Evolutionary conservation across 1,140 invertebrate genomes (phyloP), one percentile per base, ranked within the genome.

Genomic region (Achatina immaculata): DNA sequence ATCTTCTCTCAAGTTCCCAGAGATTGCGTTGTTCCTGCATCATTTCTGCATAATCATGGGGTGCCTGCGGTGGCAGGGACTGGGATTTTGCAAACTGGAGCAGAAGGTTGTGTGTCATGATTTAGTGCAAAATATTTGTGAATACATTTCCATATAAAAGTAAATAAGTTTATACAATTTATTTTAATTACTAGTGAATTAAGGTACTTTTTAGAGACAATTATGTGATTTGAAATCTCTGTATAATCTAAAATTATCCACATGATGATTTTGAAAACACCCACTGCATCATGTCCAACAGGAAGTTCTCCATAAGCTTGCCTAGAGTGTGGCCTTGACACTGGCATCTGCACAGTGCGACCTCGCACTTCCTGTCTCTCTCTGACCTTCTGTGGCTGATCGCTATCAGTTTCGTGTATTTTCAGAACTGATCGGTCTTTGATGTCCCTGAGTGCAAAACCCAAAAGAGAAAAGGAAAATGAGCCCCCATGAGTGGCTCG

Each of bases 391-490:
- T 90, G 89, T 0, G 86, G 88, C 40, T 88, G 85, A 11, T 83
- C 79, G 82, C 86, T 88, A 62, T 90, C 89, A 82, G 88, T 88
- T 55, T 90, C 87, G 42, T 90, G 85, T 21, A 91, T 78, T 69
- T 89, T 88, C 76, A 91, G 82, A 16, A 90, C 88, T 36, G 86
- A 87, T 9, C 89, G 84, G 75, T 91, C 90, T 65, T 88, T 87
- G 31, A 91, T 88, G 65, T 91, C 90, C 81, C 89, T 91, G 83
- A 14, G 79, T 48, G 74, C n/a, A 69, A 45, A 9, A 43, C 14
- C 11, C 1, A 16, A 77, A 43, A 34, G 58, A n/a, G n/a, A n/a
- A n/a, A n/a, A n/a, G n/a, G n/a, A n/a, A n/a, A n/a, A n/a, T n/a
- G n/a, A n/a, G n/a, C n/a, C n/a, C n/a, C n/a, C n/a, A n/a, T n/a